Percentiles rank a stretch among this genome's conserved stretches.
Evolutionary conservation across 2,888 invertebrate species (phyloP).

Genomic region (Eilema depressum): DNA sequence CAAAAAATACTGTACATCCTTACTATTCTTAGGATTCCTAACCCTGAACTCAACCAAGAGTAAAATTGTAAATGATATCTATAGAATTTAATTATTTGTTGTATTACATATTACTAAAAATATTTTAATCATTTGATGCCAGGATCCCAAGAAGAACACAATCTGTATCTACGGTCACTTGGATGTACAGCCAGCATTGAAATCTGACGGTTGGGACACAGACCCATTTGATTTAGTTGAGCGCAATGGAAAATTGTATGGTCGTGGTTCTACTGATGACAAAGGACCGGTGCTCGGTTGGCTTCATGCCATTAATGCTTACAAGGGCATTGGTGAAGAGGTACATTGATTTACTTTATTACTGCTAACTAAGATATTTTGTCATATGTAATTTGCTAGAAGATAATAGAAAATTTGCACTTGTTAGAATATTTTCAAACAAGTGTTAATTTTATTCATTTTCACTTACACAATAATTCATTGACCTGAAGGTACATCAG

Average conservation of each 20-base stretch:
- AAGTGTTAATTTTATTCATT: too few species aligned
- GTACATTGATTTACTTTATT: slow-evolving; percentile 53
- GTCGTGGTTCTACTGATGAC: slow-evolving; percentile 97
- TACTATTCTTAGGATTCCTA: too few species aligned
- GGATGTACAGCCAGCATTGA: slow-evolving; percentile 98
- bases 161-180: slow-evolving; percentile 98
- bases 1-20: too few species aligned
- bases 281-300: slow-evolving; percentile 98
- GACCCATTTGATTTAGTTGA: slow-evolving; percentile 97
- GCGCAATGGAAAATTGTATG: slow-evolving; percentile 95
- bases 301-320: slow-evolving; percentile 97
- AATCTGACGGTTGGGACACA: slow-evolving; percentile 97
- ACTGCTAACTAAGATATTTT: not conserved
- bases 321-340: slow-evolving; percentile 90
- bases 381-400: too few species aligned
- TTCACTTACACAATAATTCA: too few species aligned
- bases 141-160: slow-evolving; percentile 95
- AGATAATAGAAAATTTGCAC: too few species aligned
- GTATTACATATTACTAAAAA: too few species aligned
- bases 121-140: slow-evolving; percentile 16
- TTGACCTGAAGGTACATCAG: too few species aligned
- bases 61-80: too few species aligned
- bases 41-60: too few species aligned
- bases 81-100: too few species aligned
- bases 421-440: too few species aligned